phyloP scores from a whole-genome alignment of 2,113 vertebrate species.

The Pavo muticus region DNA sequence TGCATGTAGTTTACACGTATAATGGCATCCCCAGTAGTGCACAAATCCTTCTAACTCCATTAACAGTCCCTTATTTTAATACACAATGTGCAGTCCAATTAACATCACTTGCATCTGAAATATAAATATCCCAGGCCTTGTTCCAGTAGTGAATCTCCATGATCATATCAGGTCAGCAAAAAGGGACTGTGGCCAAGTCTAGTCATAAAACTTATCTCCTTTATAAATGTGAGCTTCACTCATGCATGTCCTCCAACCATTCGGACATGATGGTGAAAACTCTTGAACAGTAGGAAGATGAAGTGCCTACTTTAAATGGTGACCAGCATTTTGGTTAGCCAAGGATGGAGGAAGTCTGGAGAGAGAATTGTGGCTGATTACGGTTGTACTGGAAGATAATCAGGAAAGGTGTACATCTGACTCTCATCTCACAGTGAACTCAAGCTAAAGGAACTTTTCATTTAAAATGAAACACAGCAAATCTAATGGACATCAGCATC shows the following conservation, averaged over 20 bases:
- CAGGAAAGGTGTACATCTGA: background rate
- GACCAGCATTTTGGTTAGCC: background rate
- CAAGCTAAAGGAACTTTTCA: background rate
- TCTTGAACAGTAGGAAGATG: background rate
- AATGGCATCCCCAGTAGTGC: slow-evolving; percentile 29
- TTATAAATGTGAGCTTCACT: background rate
- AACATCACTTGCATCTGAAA: background rate
- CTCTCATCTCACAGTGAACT: background rate
- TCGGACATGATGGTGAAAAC: background rate
- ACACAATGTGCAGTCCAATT: background rate
- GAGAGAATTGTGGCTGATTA: background rate
- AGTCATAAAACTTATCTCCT: background rate
- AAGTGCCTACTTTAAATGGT: background rate
- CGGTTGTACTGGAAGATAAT: background rate
- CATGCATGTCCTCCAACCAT: background rate
- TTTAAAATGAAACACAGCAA: background rate
- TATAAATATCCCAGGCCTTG: background rate
- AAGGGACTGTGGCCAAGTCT: background rate
- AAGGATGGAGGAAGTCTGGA: background rate
- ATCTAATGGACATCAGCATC: background rate
- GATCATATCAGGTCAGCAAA: background rate
- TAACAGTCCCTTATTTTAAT: background rate
- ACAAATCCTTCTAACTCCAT: background rate
- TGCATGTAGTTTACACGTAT: slow-evolving; percentile 46
- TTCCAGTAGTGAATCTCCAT: background rate